phyloP scores from a whole-genome alignment of 2,888 invertebrate genomes.

The Omphaloscelis lunosa region DNA sequence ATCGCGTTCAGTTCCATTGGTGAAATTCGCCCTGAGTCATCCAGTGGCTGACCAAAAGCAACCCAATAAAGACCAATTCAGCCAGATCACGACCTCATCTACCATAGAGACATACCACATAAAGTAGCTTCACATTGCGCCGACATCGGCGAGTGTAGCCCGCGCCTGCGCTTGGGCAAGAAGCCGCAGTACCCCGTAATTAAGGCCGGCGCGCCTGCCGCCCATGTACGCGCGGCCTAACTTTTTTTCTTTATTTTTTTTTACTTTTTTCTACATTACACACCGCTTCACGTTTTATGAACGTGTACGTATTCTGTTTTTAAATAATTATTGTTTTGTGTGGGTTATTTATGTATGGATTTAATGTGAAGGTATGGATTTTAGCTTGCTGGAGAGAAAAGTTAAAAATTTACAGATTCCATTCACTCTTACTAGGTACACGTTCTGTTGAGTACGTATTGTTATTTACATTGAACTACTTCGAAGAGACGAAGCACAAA shows the following conservation, averaged over 20 bases:
- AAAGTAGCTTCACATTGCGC: slow-evolving; percentile 46
- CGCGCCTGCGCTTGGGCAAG: slow-evolving; percentile 62
- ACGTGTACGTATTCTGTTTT: slow-evolving; percentile 59
- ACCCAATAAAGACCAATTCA: slow-evolving; percentile 25
- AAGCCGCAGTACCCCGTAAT: slow-evolving; percentile 80
- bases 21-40: no score
- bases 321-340: slow-evolving; percentile 47
- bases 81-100: slow-evolving; percentile 46
- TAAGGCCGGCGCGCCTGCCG: slow-evolving; percentile 83
- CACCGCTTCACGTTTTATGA: slow-evolving; percentile 54
- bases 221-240: slow-evolving; percentile 75
- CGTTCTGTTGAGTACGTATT: neutral
- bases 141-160: slow-evolving; percentile 56
- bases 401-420: neutral
- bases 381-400: neutral
- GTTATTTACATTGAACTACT: neutral
- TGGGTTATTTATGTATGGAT: neutral
- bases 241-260: slow-evolving; percentile 71
- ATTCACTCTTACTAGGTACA: neutral
- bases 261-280: slow-evolving; percentile 70
- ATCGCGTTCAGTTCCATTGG: no score
- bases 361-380: neutral
- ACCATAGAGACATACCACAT: slow-evolving; percentile 46
- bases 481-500: neutral
- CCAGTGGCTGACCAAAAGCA: neutral